A percentile compares a stretch with the other conserved stretches of the same genome.
Conservation (phyloP, 2,797 vertebrate species). For the Danio kyathit region DNA sequence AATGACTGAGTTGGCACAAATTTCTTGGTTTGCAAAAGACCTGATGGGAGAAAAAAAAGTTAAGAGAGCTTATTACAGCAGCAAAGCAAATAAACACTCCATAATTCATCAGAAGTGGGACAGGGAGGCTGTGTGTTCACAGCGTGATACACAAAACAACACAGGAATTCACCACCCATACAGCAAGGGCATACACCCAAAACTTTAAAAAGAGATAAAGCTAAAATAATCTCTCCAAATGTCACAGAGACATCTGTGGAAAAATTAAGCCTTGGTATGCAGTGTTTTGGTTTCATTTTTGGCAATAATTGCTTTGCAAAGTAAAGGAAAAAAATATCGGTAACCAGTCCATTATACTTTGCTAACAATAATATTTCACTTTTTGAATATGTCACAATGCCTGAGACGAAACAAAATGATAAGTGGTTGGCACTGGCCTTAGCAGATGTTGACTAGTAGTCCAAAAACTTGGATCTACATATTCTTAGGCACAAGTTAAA, state of each 20-base stretch:
- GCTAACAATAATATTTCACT: background rate
- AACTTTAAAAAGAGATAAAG: background rate
- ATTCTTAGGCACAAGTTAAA: no score
- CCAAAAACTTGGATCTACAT: no score
- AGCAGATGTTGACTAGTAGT: no score
- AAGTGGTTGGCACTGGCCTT: no score
- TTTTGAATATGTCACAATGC: no score
- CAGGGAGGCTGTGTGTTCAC: background rate
- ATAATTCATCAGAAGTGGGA: constrained; percentile 38
- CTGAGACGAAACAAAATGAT: background rate
- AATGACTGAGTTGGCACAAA: background rate
- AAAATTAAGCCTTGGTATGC: background rate
- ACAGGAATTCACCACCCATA: constrained; percentile 5
- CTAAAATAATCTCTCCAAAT: background rate
- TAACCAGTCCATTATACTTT: background rate
- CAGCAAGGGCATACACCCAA: constrained; percentile 18
- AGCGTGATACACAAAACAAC: constrained; percentile 20
- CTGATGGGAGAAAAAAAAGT: background rate
- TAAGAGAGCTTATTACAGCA: background rate
- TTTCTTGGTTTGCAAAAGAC: constrained; percentile 2
- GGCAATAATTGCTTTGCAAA: background rate
- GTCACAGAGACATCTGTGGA: constrained; percentile 4
- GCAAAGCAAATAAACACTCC: constrained; percentile 34
- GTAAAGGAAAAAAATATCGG: background rate
- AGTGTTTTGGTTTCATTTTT: constrained; percentile 15